Evolutionary conservation across 53 echinoderm and acorn worm species (phyloP).

Genomic region (Hippasteria phrygiana): DNA sequence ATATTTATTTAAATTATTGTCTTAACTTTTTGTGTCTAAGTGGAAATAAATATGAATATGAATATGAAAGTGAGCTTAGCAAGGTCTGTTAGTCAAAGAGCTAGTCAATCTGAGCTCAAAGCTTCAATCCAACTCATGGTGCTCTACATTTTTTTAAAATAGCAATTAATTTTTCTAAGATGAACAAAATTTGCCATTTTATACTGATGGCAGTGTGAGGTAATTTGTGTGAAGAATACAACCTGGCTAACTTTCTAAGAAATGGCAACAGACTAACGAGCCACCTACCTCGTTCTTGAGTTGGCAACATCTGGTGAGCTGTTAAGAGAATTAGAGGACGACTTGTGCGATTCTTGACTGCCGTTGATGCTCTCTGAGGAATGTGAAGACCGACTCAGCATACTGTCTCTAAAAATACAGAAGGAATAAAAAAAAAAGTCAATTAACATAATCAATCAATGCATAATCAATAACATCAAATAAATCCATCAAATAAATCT

Average conservation of each 20-base stretch:
- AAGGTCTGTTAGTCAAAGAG: no score
- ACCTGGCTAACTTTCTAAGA: background rate
- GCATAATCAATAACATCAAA: background rate
- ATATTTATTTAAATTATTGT: no score
- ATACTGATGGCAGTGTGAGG: no score
- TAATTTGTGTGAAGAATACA: background rate
- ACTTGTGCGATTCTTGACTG: slow-evolving; percentile 97
- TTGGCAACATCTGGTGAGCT: slow-evolving; percentile 90
- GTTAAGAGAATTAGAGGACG: slow-evolving; percentile 97
- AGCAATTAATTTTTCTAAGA: no score
- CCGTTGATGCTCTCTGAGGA: slow-evolving; percentile 98
- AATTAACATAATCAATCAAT: background rate
- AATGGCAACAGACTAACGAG: background rate
- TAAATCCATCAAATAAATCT: background rate
- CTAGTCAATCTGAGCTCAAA: no score
- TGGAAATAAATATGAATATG: no score
- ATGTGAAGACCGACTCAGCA: slow-evolving; percentile 95
- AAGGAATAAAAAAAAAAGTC: background rate
- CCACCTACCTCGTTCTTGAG: slow-evolving; percentile 43
- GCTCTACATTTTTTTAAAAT: no score
- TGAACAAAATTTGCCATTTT: no score
- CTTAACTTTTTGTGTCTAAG: no score
- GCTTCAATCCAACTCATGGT: no score
- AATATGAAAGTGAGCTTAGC: no score
- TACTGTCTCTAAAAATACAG: slow-evolving; percentile 94